Percentiles rank a stretch among this genome's conserved stretches.
phyloP scores from a whole-genome alignment of 2,113 vertebrate genomes.

The Pycnonotus jocosus region DNA sequence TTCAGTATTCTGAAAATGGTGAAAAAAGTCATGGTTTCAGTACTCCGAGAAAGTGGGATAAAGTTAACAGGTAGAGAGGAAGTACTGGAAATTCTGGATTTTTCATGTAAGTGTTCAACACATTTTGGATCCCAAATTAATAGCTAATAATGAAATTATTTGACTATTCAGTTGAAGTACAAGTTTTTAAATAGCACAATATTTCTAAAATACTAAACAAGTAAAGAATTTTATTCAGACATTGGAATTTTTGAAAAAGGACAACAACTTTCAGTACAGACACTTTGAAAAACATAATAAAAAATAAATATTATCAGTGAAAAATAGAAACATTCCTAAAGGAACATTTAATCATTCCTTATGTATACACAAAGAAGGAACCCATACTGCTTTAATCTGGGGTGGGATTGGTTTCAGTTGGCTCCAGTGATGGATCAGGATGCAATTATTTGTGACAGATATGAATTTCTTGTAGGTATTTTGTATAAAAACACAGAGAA shows the following conservation, averaged over 20 bases:
- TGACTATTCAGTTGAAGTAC: background rate
- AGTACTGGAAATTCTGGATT: background rate
- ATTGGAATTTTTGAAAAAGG: background rate
- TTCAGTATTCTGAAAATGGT: background rate
- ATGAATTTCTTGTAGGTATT: background rate
- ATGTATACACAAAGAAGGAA: background rate
- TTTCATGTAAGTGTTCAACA: background rate
- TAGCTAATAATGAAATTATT: background rate
- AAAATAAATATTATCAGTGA: background rate
- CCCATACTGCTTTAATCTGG: background rate
- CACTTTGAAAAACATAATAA: background rate
- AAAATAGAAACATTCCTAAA: background rate
- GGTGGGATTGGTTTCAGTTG: background rate
- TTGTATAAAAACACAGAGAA: background rate
- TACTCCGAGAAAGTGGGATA: background rate
- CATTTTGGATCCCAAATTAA: background rate
- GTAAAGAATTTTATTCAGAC: background rate
- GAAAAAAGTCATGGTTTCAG: background rate
- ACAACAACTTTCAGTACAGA: background rate
- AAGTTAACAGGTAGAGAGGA: background rate
- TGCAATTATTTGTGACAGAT: constrained; percentile 1
- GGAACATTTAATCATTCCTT: background rate
- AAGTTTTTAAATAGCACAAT: rapidly evolving
- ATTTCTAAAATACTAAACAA: background rate
- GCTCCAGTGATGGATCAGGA: background rate